Evolutionary conservation across 2,113 vertebrate genomes (phyloP), one percentile per base, ranked within the genome.

Genomic region (Polypterus bichir): DNA sequence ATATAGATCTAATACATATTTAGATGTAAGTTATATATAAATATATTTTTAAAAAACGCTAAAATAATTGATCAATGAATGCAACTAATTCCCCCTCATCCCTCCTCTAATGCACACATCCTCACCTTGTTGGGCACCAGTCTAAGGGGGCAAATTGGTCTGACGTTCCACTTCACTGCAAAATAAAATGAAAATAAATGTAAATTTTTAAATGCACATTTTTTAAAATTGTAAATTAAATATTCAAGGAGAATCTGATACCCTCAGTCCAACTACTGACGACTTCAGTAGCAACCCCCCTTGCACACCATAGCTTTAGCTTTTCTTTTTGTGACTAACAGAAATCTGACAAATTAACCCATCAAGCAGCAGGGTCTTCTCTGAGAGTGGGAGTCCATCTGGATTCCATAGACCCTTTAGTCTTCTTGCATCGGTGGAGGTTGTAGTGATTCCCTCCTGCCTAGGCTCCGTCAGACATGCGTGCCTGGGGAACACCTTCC

Each of bases 121-220:
- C 47, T 46, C 57, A 51, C 5, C 70, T 66, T 4, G 59, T 0
- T 64, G 52, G 10, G 47, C 48, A 44, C 27, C 56, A 58, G 27
- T 44, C 11, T 45, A 54, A 57, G 55, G 48, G 46, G n/a, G 48
- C 45, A 2, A 45, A 53, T 27, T 47, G 7, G 49, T 47, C 1
- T 59, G 10, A 65, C 10, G 64, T 49, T 52, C 64, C 9, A 48
- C 45, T 47, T 9, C 4, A 10, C 57, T 61, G 58, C 27, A 56
- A 44, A 65, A 54, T 0, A 61, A 45, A 57, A 0, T 63, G 7
- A 51, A 27, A 63, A 45, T 27, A 55, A 55, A 8, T 27, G 4
- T 55, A 8, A 4, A 55, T 8, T 55, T 55, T 55, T 55, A 27
- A 27, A 27, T 27, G 27, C 27, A n/a, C n/a, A 27, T 10, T 55